Conservation (phyloP, 1,140 invertebrate species). For the Adoxophyes honmai region DNA sequence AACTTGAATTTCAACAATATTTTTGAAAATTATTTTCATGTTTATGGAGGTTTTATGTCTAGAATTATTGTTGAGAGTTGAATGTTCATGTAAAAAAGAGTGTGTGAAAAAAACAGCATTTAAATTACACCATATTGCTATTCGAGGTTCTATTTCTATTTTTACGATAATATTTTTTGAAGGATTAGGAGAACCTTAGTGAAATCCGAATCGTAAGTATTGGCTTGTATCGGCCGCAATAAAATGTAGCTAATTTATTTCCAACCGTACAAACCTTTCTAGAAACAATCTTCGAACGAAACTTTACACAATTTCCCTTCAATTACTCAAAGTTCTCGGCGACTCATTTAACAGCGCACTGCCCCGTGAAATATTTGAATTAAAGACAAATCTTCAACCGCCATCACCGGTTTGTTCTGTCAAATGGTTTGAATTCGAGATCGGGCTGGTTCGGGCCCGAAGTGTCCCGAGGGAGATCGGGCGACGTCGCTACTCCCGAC, state of each 20-base stretch:
- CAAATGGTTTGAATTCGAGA: constrained; percentile 21
- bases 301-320: neutral
- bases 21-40: too few species aligned
- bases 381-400: constrained; percentile 13
- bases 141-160: too few species aligned
- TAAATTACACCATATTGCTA: too few species aligned
- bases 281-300: neutral
- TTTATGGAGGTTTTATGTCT: too few species aligned
- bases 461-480: constrained; percentile 32
- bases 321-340: neutral
- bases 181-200: too few species aligned
- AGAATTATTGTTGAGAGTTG: too few species aligned
- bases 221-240: neutral
- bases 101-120: too few species aligned
- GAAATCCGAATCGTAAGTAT: too few species aligned
- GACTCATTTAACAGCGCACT: constrained; percentile 14
- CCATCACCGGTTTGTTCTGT: constrained; percentile 5
- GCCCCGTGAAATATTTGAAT: constrained; percentile 18
- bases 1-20: too few species aligned
- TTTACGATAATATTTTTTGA: too few species aligned
- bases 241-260: constrained; percentile 1
- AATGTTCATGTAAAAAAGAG: too few species aligned
- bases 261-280: neutral
- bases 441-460: constrained; percentile 21
- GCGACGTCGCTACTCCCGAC: constrained; percentile 25